A percentile compares a stretch with the other conserved stretches of the same genome.
Conservation (phyloP, 2,888 invertebrate genomes). For the Spicauda simplicius region DNA sequence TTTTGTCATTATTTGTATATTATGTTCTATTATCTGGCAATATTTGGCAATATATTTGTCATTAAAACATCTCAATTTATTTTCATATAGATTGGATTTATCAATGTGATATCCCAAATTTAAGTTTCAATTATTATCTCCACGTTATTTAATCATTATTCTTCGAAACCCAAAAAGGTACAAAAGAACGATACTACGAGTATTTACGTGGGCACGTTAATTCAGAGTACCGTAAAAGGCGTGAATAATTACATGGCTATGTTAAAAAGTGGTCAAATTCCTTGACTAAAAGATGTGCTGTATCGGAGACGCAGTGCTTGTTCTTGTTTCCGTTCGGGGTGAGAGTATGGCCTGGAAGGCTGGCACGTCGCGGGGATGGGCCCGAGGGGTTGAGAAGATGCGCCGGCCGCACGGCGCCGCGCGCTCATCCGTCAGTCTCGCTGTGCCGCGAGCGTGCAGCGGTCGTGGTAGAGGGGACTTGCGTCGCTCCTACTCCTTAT, state of each 20-base stretch:
- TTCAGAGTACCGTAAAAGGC: constrained; percentile 71
- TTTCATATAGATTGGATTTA: neutral
- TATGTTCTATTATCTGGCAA: neutral
- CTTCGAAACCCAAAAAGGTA: constrained; percentile 48
- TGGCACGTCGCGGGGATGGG: constrained; percentile 53
- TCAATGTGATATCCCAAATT: neutral
- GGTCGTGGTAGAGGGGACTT: constrained; percentile 59
- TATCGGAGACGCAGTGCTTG: constrained; percentile 41
- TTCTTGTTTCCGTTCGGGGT: constrained; percentile 55
- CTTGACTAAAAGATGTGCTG: constrained; percentile 54
- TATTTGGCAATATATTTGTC: too few relatives aligned
- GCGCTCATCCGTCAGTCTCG: constrained; percentile 69
- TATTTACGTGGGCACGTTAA: constrained; percentile 63
- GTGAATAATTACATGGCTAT: constrained; percentile 70
- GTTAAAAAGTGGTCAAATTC: constrained; percentile 72
- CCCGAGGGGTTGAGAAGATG: constrained; percentile 63
- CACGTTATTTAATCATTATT: constrained; percentile 48
- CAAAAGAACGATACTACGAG: constrained; percentile 45
- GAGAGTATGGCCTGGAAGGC: constrained; percentile 53
- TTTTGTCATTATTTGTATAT: neutral
- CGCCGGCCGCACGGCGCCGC: constrained; percentile 51
- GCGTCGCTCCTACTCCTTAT: constrained; percentile 54
- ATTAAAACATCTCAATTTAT: too few relatives aligned
- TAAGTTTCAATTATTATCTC: constrained; percentile 42
- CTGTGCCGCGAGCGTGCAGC: constrained; percentile 72